Base-by-base conservation (phyloP, 2,888 invertebrate species). In the Thyatira batis region DNA sequence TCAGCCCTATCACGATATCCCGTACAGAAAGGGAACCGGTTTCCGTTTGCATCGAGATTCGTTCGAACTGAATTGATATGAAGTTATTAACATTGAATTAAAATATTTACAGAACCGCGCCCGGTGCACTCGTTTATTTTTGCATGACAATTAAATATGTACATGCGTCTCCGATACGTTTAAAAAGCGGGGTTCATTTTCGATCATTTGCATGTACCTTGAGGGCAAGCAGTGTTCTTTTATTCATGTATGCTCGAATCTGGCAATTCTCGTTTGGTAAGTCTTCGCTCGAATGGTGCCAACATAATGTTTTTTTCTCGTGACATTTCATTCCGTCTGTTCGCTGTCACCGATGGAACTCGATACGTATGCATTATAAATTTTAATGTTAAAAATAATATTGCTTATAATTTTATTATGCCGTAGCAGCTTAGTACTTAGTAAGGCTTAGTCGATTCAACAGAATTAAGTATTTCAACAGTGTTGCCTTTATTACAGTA, bases 61-160 rank as follows among this genome's bases (percentile, higher is more conserved):
- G 56, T 67, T 69, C 68, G 65, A 72, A 76, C 68, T 65, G 70
- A 72, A 76, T 73, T 74, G 67, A 79, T 78, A 84, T 83, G 73
- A 80, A 84, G 84, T 80, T 87, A 85, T 86, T 85, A 85, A 78
- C 82, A 84, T 85, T 78, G 79, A 81, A 85, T 87, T 86, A 80
- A 83, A 84, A 86, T 87, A 86, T 85, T 86, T 82, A 84, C 83
- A 73, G 73, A 78, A 67, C 74, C 60, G 65, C 69, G 76, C 78
- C 78, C 79, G 79, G 73, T 82, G 82, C 71, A 71, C 63, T 80
- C 76, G 78, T 78, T 82, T 78, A 80, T 80, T 87, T 87, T 84
- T 85, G 83, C 88, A 87, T 89, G 80, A 87, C 87, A 87, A 87
- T 83, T 80, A 82, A 82, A 79, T 82, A 81, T 77, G 72, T 78